Base-by-base conservation (phyloP, 2,888 invertebrate species). In the Cryptocephalus moraei region DNA sequence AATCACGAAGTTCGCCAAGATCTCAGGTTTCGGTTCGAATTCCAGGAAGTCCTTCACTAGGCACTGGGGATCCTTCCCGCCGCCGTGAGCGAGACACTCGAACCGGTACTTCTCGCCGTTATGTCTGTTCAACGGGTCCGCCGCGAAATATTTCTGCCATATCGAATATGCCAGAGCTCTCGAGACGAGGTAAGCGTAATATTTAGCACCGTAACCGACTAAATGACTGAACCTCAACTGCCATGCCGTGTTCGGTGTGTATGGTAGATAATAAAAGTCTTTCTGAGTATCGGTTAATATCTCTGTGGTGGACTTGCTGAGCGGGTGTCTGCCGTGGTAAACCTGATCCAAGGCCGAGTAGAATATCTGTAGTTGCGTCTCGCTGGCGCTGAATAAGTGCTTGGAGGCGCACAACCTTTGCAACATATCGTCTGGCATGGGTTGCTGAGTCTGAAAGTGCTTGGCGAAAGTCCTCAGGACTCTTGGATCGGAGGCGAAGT, bases 201-300 rank as follows among this genome's bases (percentile, higher is more conserved):
- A 99, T 71, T 95, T 96, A 0, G 96, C 96, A 36, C 99, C 99
- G 71, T 99, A 99, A 1, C 96, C 95, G 4, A 96, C 90, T 46
- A 99, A 75, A 72, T 99, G 99, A 51, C 92, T 89, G 74, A 99
- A 99, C 49, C 96, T 77, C 60, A 92, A 77, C 64, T 96, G 95
- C 94, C 94, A 96, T 1, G 94, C 92, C 80, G 96, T 95, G 62
- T 91, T 82, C 47, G 82, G 76, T 1, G 95, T 86, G 64, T 92
- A 87, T 0, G 92, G 90, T 44, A 96, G 71, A 10, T 86, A 82
- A 61, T 92, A 93, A 70, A 91, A 94, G 57, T 83, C 77, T 33
- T 78, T 76, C 68, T 95, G 95, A 9, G 87, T 80, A 46, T 82
- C 73, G 31, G 80, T 79, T 40, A 95, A 70, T 8, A 88, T 79